phyloP scores from a whole-genome alignment of 2,888 invertebrate genomes.

The Euplexia lucipara region DNA sequence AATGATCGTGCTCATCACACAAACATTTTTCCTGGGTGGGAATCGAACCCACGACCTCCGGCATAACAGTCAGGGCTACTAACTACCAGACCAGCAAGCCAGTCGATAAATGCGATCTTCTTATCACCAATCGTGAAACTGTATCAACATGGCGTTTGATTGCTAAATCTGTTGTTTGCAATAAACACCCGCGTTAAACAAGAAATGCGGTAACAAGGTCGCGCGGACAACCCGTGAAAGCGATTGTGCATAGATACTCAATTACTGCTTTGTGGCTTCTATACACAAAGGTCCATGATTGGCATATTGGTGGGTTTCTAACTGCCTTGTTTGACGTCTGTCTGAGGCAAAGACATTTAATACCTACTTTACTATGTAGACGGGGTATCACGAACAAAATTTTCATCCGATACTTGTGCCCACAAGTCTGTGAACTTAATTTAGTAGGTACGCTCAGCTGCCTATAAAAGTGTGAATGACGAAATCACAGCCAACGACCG shows the following conservation, averaged over 20 bases:
- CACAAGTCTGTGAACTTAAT: no score
- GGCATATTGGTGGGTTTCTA: conserved; percentile 30
- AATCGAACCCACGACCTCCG: no score
- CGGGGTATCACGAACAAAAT: no score
- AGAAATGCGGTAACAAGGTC: conserved; percentile 51
- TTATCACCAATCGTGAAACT: neutral
- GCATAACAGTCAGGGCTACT: no score
- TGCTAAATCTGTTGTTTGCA: conserved; percentile 44
- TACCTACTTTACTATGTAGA: no score
- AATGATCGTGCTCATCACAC: no score
- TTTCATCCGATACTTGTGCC: no score
- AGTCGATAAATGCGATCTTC: no score
- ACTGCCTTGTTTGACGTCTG: neutral
- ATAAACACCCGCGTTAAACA: conserved; percentile 37
- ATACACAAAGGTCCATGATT: conserved; percentile 18
- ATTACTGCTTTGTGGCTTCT: conserved; percentile 23
- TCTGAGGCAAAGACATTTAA: no score
- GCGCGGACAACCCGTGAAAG: conserved; percentile 47
- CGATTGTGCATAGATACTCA: conserved; percentile 26
- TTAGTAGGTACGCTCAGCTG: no score
- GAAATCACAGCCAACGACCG: conserved; percentile 31
- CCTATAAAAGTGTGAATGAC: conserved; percentile 7
- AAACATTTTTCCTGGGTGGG: no score
- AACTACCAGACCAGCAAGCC: no score
- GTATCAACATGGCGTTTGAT: conserved; percentile 3